These are phyloP conservation scores for Neoitamus cyanurus DNA, from an alignment of 2,888 invertebrate genomes.

Conservation along the genomic window DNA sequence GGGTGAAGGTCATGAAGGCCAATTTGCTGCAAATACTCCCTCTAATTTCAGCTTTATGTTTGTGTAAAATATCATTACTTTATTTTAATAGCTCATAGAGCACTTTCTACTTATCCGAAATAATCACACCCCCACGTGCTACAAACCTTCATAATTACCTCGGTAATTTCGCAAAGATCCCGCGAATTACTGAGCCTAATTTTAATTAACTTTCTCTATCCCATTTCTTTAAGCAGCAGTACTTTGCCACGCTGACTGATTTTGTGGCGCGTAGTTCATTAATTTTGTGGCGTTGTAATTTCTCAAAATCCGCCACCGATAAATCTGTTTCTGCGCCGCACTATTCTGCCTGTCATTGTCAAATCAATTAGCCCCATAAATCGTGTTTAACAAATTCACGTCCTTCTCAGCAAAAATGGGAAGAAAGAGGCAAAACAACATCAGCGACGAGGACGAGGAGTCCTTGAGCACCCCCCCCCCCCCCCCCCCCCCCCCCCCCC, in stretches of 20 bases:
- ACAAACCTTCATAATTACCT: neutral
- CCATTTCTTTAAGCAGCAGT: neutral
- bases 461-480: neutral
- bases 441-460: neutral
- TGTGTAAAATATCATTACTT: too few species aligned
- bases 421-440: neutral
- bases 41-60: too few species aligned
- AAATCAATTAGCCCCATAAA: neutral
- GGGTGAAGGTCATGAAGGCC: too few species aligned
- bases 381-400: neutral
- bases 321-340: neutral
- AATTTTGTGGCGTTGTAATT: neutral
- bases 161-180: neutral
- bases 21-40: too few species aligned
- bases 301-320: slow-evolving; percentile 1
- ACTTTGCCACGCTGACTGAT: neutral
- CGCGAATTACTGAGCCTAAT: neutral
- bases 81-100: neutral
- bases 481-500: neutral
- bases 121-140: neutral
- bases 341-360: slow-evolving; percentile 1
- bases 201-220: neutral
- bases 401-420: neutral
- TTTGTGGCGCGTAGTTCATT: neutral
- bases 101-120: neutral